Evolutionary conservation across 2,888 invertebrate genomes (phyloP), one percentile per base, ranked within the genome.

Genomic region (Branchellion lobata): DNA sequence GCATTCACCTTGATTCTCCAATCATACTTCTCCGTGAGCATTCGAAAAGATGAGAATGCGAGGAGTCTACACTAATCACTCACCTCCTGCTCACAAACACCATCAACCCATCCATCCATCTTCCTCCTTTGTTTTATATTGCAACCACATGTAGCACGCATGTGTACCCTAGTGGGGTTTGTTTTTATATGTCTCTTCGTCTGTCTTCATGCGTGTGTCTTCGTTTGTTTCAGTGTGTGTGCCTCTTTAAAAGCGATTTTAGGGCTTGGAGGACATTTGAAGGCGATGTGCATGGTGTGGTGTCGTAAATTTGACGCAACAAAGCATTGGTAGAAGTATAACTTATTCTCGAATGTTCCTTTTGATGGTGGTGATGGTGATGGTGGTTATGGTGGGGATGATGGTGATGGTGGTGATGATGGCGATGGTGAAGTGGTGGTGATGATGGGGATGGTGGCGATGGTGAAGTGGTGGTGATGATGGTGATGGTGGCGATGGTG

Each of bases 401-500:
- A 33, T 71, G 31, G 31, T 71, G n/a, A 71, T 71, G 71, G 29
- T 71, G 71, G 29, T 71, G 71, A 71, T 71, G 71, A 71, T 71
- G 71, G 31, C n/a, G 31, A 33, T 31, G 71, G 71, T 71, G 31
- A 71, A 8, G 29, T 65, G 65, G 21, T 5, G 65, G 21, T 65
- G 65, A 29, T 11, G 65, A 29, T 65, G 65, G n/a, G 5, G 14
- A 40, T 8, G 65, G 65, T 65, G 65, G 65, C 21, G 65, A 5
- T 65, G n/a, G 21, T 21, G 65, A 27, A 65, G 65, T 65, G 3
- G 21, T 65, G n/a, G 21, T 29, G 29, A 65, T 27, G 21, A 65
- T 65, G 3, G 3, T 65, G 8, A 5, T 65, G 24, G 21, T 65
- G 29, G 21, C 21, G 3, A 29, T 65, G 29, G 21, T 29, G 24